Conservation (phyloP, 2,888 invertebrate genomes). For the Lithodes maja region DNA sequence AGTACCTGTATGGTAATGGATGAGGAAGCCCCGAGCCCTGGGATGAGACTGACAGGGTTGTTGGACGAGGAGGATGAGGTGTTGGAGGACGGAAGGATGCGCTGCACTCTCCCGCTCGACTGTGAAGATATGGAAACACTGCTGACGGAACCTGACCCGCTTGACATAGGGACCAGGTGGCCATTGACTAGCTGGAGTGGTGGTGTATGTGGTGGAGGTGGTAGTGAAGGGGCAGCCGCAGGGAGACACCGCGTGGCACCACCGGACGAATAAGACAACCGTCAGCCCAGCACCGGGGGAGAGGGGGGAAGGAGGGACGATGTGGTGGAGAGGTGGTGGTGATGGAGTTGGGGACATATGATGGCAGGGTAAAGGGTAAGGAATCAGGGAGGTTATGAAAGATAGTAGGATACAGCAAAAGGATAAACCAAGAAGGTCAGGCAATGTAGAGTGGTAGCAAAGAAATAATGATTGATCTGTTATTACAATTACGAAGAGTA, state of each 20-base stretch:
- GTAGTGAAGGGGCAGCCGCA: constrained; percentile 4
- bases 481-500: too few species aligned
- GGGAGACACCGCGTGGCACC: constrained; percentile 35
- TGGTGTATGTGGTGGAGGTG: background rate
- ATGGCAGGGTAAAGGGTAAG: background rate
- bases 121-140: constrained; percentile 65
- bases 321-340: background rate
- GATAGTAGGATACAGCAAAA: constrained; percentile 18
- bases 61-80: constrained; percentile 41
- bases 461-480: too few species aligned
- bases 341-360: background rate
- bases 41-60: constrained; percentile 67
- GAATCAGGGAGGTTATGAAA: background rate
- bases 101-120: constrained; percentile 65
- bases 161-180: constrained; percentile 73
- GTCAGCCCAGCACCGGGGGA: constrained; percentile 34
- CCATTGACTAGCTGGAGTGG: constrained; percentile 74
- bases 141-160: constrained; percentile 56
- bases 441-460: too few species aligned
- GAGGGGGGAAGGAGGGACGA: background rate
- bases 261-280: constrained; percentile 32
- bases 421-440: constrained; percentile 9
- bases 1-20: constrained; percentile 76
- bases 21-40: constrained; percentile 72
- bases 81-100: constrained; percentile 60